Conservation (phyloP, 2,113 vertebrate genomes). For the Willisornis vidua region DNA sequence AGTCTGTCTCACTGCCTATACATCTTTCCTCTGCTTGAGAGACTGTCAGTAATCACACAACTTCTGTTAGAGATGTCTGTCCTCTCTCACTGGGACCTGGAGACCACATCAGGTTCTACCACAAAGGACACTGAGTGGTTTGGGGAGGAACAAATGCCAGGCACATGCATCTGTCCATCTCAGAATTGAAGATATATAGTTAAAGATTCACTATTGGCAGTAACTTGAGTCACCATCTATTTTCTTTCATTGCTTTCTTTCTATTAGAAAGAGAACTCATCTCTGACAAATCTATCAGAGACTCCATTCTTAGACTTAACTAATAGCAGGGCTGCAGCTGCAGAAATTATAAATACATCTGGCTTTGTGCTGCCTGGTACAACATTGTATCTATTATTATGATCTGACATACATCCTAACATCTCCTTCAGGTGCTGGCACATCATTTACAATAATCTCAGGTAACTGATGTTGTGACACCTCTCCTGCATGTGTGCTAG, state of each 20-base stretch:
- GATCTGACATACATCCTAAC: conserved; percentile 71
- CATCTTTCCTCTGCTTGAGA: neutral
- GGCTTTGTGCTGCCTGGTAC: conserved; percentile 68
- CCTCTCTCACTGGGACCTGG: neutral
- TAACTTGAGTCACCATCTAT: conserved; percentile 12
- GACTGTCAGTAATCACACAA: neutral
- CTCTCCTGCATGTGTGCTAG: conserved; percentile 14
- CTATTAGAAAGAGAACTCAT: conserved; percentile 46
- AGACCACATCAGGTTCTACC: neutral
- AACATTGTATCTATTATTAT: conserved; percentile 73
- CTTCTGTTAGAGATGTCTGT: neutral
- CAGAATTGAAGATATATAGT: neutral
- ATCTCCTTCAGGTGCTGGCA: conserved; percentile 73
- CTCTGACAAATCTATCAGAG: conserved; percentile 58
- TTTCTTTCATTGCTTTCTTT: conserved; percentile 49
- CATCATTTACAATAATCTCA: conserved; percentile 70
- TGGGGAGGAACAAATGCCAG: neutral
- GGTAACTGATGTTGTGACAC: conserved; percentile 69
- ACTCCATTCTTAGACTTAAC: conserved; percentile 62
- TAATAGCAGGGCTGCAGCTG: conserved; percentile 74
- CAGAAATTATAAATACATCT: conserved; percentile 77
- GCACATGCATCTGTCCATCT: neutral
- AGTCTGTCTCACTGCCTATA: neutral
- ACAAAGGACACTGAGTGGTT: neutral
- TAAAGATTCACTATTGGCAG: neutral